Percentiles rank a stretch among this genome's conserved stretches.
These are phyloP conservation scores for Gymnoscopelus braueri DNA, from an alignment of 2,797 vertebrate species.

Conservation along the genomic window DNA sequence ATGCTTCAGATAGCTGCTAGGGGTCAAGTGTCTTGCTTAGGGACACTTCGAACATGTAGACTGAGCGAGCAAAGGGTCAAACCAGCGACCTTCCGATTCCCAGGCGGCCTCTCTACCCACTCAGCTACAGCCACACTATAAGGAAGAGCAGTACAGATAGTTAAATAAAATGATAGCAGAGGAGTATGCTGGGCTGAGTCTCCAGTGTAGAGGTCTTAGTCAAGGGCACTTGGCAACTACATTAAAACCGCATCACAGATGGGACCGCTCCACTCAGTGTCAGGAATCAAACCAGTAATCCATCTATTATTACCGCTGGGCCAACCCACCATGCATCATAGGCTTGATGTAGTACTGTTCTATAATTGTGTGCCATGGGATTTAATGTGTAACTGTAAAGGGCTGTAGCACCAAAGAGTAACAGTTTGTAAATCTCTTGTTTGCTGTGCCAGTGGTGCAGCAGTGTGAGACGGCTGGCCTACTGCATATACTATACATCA, in stretches of 20 bases:
- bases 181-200: not conserved
- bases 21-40: too few relatives aligned
- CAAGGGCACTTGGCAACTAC: not conserved
- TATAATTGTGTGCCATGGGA: not conserved
- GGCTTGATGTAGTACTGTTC: not conserved
- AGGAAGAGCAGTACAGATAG: not conserved
- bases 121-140: too few relatives aligned
- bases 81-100: too few relatives aligned
- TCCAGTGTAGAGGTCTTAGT: not conserved
- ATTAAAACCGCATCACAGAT: not conserved
- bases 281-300: not conserved
- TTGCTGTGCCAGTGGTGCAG: not conserved
- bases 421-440: not conserved
- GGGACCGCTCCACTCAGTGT: not conserved
- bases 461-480: slow-evolving; percentile 9
- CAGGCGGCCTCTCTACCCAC: too few relatives aligned
- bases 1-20: too few relatives aligned
- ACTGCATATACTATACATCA: not conserved
- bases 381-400: not conserved
- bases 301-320: not conserved
- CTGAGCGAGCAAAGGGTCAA: too few relatives aligned
- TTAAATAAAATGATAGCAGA: not conserved
- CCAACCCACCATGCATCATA: not conserved
- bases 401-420: not conserved
- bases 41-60: too few relatives aligned